phyloP scores from a whole-genome alignment of 2,888 invertebrate genomes.

The Pollenia angustigena region DNA sequence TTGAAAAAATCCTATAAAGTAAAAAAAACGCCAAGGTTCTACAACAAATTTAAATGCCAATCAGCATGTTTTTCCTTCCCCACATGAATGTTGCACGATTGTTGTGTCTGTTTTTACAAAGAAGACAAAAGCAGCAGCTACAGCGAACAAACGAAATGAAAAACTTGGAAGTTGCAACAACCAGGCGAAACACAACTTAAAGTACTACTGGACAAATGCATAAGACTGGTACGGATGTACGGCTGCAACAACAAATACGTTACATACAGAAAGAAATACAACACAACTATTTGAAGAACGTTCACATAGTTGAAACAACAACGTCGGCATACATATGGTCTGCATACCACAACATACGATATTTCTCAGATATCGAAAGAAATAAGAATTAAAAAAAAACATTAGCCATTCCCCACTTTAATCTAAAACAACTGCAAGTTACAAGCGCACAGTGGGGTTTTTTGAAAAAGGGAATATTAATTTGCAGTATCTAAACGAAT shows the following conservation, averaged over 20 bases:
- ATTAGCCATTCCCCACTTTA: constrained; percentile 57
- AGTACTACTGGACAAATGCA: constrained; percentile 27
- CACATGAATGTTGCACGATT: constrained; percentile 64
- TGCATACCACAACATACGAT: constrained; percentile 70
- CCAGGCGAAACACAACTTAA: constrained; percentile 32
- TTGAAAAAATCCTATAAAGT: constrained; percentile 8
- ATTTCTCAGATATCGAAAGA: constrained; percentile 70
- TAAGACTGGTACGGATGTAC: constrained; percentile 40
- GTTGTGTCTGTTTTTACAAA: constrained; percentile 25
- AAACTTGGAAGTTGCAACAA: constrained; percentile 60
- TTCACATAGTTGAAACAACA: constrained; percentile 71
- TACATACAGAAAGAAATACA: constrained; percentile 26
- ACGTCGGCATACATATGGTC: constrained; percentile 72
- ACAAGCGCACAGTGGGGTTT: neutral
- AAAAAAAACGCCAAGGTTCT: constrained; percentile 54
- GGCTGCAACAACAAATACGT: constrained; percentile 3
- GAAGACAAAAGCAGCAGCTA: constrained; percentile 38
- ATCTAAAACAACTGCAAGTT: constrained; percentile 15
- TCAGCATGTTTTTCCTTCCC: constrained; percentile 69
- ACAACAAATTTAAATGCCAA: constrained; percentile 72
- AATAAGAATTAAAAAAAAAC: constrained; percentile 38
- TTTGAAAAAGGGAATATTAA: too few species aligned
- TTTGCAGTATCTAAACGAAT: too few species aligned
- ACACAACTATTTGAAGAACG: constrained; percentile 68
- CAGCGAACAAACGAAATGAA: constrained; percentile 26